Evolutionary conservation across 2,797 vertebrate genomes (phyloP), one percentile per base, ranked within the genome.

Genomic region (Tolypeutes matacus): DNA sequence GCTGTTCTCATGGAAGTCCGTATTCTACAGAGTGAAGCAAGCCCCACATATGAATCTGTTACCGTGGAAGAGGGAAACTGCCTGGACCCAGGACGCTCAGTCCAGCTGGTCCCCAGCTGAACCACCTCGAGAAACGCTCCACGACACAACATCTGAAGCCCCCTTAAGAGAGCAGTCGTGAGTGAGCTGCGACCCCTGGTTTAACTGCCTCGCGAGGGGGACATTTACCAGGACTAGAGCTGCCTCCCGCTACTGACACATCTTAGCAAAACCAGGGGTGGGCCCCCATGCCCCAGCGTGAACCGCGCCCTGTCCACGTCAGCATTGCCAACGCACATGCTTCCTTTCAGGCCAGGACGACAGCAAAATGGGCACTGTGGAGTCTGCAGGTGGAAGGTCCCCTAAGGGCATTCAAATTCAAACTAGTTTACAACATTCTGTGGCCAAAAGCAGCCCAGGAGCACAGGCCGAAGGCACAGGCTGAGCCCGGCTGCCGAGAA

Each of bases 11-110:
- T 98, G 97, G 96, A 98, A 98, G 97, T 97, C 98, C 98, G 98
- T 97, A 97, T 98, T 98, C 98, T 98, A 98, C 97, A 97, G 97
- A 97, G 96, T 90, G 96, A 97, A 98, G 97, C 95, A 98, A 98
- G 98, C 96, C 78, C 92, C 89, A 96, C 91, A 94, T 91, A 91
- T 84, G 82, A 98, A 97, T 98, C 96, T 95, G 39, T 95, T 87
- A 93, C 31, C 77, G 77, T 83, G 89, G 92, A 93, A 91, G 93
- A 0, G 53, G 86, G 97, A 97, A 96, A 94, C 86, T 21, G 15
- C 69, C 2, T 80, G 93, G 96, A 83, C 69, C 25, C 42, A 23
- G 3, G 34, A 77, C 8, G 39, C 95, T 93, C 53, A 17, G 23
- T 75, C 56, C 1, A 18, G 31, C 58, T 67, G 87, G 72, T 86